Evolutionary conservation across 2,113 vertebrate genomes (phyloP).

Genomic region (Oncorhynchus keta): DNA sequence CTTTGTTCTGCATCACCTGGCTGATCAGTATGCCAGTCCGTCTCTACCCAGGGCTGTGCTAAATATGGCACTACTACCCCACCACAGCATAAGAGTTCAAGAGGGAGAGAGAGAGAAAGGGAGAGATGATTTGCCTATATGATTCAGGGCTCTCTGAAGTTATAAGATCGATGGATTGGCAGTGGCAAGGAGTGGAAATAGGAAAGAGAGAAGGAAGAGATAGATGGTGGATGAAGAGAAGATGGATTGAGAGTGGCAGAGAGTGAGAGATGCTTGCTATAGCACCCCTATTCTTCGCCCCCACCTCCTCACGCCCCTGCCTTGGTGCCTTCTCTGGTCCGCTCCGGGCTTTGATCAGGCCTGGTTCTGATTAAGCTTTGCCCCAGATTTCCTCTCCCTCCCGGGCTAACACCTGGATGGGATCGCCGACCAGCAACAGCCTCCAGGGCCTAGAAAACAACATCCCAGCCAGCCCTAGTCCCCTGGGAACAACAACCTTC

Average conservation of each 20-base stretch:
- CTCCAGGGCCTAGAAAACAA: conserved; percentile 31
- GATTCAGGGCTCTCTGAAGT: neutral
- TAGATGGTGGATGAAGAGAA: neutral
- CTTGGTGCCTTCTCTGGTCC: neutral
- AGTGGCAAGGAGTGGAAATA: neutral
- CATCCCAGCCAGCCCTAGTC: conserved; percentile 5
- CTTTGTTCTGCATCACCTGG: too few species aligned
- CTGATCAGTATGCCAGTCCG: too few species aligned
- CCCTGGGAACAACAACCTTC: too few species aligned
- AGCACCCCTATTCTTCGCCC: neutral
- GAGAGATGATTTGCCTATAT: neutral
- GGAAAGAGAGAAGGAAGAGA: neutral
- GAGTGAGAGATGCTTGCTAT: neutral
- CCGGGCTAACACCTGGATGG: conserved; percentile 57
- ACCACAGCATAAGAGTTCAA: too few species aligned
- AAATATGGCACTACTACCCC: too few species aligned
- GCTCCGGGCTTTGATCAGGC: conserved; percentile 13
- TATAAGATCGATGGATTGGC: too few species aligned
- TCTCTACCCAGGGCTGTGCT: too few species aligned
- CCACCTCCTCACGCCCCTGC: neutral
- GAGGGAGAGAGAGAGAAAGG: neutral
- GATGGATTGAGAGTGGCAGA: neutral
- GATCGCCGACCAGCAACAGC: conserved; percentile 44
- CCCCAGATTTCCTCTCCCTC: conserved; percentile 42
- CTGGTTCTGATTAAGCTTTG: conserved; percentile 51